These are phyloP conservation scores for Lasioglossum marginatum DNA, from an alignment of 2,888 invertebrate species.

Conservation along the genomic window DNA sequence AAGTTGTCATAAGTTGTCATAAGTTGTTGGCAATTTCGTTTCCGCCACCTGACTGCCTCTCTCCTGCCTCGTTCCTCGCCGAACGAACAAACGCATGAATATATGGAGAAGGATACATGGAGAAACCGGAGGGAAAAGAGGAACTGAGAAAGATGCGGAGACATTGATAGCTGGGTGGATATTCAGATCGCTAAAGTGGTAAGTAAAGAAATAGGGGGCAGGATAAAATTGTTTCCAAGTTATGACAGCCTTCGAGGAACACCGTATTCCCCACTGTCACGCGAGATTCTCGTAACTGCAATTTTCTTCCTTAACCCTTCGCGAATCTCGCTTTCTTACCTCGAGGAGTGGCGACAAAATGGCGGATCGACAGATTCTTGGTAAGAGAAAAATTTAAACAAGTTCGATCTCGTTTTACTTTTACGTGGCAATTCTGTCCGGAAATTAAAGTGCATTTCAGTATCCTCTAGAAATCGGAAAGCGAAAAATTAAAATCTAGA, in stretches of 20 bases:
- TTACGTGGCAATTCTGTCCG: not conserved
- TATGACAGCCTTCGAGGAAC: constrained; percentile 14
- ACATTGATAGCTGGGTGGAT: not conserved
- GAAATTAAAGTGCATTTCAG: not conserved
- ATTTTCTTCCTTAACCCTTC: constrained; percentile 29
- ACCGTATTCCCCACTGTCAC: not conserved
- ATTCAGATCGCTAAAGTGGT: constrained; percentile 29
- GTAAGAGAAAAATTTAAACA: not conserved
- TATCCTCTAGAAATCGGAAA: not conserved
- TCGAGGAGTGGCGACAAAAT: not conserved
- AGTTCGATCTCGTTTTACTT: not conserved
- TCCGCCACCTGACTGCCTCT: constrained; percentile 3
- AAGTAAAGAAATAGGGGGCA: constrained; percentile 16
- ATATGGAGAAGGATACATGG: not conserved
- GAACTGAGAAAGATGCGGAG: not conserved
- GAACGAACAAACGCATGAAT: not conserved
- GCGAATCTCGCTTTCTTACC: not conserved
- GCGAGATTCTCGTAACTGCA: not conserved
- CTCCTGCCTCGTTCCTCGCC: no score
- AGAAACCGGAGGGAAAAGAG: not conserved
- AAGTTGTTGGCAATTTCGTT: constrained; percentile 43
- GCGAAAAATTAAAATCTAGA: not conserved
- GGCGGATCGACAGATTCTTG: not conserved
- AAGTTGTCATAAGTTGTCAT: constrained; percentile 43
- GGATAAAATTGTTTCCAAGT: constrained; percentile 48